Evolutionary conservation across 2,113 vertebrate genomes (phyloP).

Genomic region (Vicugna pacos): DNA sequence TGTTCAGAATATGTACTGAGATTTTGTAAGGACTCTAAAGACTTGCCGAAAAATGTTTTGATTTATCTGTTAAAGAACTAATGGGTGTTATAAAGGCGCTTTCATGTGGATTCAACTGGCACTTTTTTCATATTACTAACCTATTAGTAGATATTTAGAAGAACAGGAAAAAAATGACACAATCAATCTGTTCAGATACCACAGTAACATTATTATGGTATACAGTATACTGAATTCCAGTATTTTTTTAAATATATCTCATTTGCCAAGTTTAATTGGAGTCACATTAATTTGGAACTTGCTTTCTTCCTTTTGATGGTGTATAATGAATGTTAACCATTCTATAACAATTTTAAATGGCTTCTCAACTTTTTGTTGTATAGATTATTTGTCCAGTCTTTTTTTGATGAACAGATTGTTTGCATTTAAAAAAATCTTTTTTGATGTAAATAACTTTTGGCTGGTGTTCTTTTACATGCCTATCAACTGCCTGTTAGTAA

Average conservation of each 20-base stretch:
- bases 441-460: not conserved
- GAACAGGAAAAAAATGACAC: not conserved
- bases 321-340: not conserved
- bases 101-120: not conserved
- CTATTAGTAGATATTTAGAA: not conserved
- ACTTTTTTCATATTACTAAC: not conserved
- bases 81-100: not conserved
- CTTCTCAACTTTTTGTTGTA: not conserved
- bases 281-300: not conserved
- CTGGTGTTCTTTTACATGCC: not conserved
- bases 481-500: conserved; percentile 13
- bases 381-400: not conserved
- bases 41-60: not conserved
- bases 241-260: not conserved
- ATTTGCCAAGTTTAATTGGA: not conserved
- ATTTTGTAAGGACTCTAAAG: not conserved
- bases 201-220: not conserved
- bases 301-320: conserved; percentile 5
- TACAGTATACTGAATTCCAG: not conserved
- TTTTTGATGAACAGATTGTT: not conserved
- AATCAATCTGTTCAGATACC: not conserved
- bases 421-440: not conserved
- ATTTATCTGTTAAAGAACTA: not conserved
- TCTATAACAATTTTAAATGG: not conserved
- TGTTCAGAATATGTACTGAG: not conserved